Evolutionary conservation across 1,140 invertebrate species (phyloP), one percentile per base, ranked within the genome.

Genomic region (Drosophila novamexicana): DNA sequence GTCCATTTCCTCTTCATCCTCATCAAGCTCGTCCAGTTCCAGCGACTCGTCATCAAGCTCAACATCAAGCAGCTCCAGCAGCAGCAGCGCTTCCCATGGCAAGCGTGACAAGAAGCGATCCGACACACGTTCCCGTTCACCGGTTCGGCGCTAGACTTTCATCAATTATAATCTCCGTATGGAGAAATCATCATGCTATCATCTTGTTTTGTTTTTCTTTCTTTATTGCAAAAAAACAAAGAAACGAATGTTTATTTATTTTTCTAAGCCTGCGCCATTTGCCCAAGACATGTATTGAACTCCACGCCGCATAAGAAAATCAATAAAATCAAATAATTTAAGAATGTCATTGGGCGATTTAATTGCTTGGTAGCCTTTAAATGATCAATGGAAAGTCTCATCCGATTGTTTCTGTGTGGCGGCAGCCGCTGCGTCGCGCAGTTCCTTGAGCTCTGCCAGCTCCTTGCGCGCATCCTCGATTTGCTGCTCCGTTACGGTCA

Each of bases 401-500:
- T 81, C 82, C 14, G 77, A 49, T 63, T 85, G 78, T 49, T 90
- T 80, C 37, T 50, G 58, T 22, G 47, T 72, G 12, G 73, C 79
- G 1, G 62, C 64, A 1, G 65, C 73, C 9, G 63, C 75, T 12
- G 73, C 70, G 2, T 92, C 75, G 5, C 79, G 62, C 22, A 88
- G 56, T 45, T 67, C 56, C 52, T 82, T 81, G 0, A 94, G 82
- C 62, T 94, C 90, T 45, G 94, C 91, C 2, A 94, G 91, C 78
- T 95, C 93, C 66, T 93, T 80, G 34, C 94, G 93, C 1, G 94
- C 94, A n/a, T 91, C 91, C 63, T 93, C 93, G 63, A 97, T 95
- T 65, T 96, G 94, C 69, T 95, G 93, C 75, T 95, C 94, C 0
- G 93, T 94, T 0, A 96, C 94, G 0, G 95, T 95, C 0, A 95